Evolutionary conservation across 2,797 vertebrate genomes (phyloP), one percentile per base, ranked within the genome.

Genomic region (Lycodopsis pacificus): DNA sequence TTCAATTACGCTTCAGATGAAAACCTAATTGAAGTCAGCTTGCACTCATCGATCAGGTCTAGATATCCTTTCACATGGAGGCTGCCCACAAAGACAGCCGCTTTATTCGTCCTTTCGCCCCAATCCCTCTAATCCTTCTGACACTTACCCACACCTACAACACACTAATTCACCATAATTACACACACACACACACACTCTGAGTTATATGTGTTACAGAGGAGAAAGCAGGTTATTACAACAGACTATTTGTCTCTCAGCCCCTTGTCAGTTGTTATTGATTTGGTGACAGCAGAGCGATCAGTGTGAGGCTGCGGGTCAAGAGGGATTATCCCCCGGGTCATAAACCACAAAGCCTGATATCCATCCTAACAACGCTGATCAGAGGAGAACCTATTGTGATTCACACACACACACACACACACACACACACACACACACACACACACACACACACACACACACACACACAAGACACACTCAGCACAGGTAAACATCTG

Each of bases 221-320:
- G 40, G 40, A 71, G 62, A 68, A 63, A 77, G 72, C 3, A 20
- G 27, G 75, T 79, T 78, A 56, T 81, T 68, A 76, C 67, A 49
- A 19, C 46, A 66, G 15, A 65, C 14, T 8, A 56, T 72, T 68
- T 66, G 62, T 86, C 76, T 68, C n/a, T 4, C 51, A 51, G 32
- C 38, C 17, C 9, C 15, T 0, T 61, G 67, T 57, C 6, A 46
- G 25, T 36, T 72, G 57, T 46, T 81, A 77, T 70, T 80, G 38
- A 67, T 68, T 12, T 32, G 70, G 64, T 62, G 67, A 36, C 34
- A 77, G 53, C 51, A 51, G 13, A 66, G 44, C 25, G 13, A 17
- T 72, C 57, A 17, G 12, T n/a, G 69, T 15, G 13, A 57, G 51
- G 59, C 48, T 30, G 20, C 1, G n/a, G 51, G 64, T 88, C 38